These are phyloP conservation scores for Pleuronectes platessa DNA, from an alignment of 2,113 vertebrate genomes.

Conservation along the genomic window DNA sequence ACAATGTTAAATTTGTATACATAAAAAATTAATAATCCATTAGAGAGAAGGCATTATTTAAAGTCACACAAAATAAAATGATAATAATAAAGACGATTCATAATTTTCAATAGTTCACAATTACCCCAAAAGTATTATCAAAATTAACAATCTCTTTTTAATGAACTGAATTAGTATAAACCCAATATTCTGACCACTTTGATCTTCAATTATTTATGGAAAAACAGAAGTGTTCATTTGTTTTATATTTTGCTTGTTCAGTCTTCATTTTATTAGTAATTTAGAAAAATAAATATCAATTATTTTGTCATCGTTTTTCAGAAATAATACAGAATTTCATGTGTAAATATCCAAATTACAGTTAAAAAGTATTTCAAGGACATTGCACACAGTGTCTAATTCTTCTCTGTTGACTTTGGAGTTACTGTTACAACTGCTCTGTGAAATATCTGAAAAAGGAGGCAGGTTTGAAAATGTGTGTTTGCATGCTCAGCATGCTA, in stretches of 20 bases:
- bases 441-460: conserved; percentile 54
- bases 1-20: neutral
- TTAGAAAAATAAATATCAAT: conserved; percentile 13
- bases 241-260: neutral
- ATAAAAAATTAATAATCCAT: neutral
- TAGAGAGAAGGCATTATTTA: neutral
- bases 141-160: neutral
- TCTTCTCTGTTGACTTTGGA: conserved; percentile 66
- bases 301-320: conserved; percentile 7
- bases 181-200: conserved; percentile 1
- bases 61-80: neutral
- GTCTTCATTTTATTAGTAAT: neutral
- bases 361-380: conserved; percentile 50
- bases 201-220: neutral
- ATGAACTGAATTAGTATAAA: neutral
- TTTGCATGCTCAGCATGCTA: conserved; percentile 81
- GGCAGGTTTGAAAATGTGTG: conserved; percentile 67
- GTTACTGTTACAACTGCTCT: conserved; percentile 58
- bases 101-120: neutral
- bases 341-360: conserved; percentile 28
- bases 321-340: conserved; percentile 1
- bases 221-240: neutral
- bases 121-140: neutral
- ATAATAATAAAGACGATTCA: neutral
- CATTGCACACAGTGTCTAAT: conserved; percentile 56